Conservation (phyloP, 2,797 vertebrate species). For the Lateolabrax maculatus region DNA sequence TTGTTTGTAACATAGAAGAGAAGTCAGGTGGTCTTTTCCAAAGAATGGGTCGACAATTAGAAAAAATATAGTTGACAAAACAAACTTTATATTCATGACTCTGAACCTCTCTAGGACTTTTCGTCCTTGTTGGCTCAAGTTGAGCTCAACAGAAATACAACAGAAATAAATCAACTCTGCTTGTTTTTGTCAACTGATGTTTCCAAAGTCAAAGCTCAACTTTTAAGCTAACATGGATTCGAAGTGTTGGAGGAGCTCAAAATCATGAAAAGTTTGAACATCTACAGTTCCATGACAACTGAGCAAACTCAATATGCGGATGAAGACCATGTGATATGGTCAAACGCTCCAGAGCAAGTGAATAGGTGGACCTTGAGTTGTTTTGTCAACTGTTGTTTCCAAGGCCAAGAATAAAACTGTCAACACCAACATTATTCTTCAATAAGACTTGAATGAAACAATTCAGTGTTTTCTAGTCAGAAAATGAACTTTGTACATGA, state of each 20-base stretch:
- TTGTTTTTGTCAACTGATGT: neutral
- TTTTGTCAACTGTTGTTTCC: neutral
- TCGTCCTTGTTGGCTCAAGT: neutral
- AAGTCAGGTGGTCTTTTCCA: neutral
- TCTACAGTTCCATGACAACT: neutral
- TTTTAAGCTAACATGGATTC: neutral
- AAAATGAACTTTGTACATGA: neutral
- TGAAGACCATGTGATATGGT: neutral
- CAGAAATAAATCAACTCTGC: too few species aligned
- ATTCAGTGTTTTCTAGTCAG: neutral
- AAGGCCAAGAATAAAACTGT: neutral
- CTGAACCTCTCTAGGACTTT: neutral
- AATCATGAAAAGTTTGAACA: neutral
- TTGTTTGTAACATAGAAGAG: neutral
- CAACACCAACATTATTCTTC: neutral
- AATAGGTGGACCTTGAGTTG: neutral
- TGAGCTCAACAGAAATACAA: too few species aligned
- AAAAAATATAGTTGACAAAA: neutral
- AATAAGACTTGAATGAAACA: neutral
- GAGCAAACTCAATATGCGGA: neutral
- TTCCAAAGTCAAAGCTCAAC: neutral
- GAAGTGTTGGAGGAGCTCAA: neutral
- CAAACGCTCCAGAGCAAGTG: neutral
- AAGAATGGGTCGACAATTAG: neutral
- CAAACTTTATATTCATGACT: neutral